These are phyloP conservation scores for Drosophila kanapiae DNA, from an alignment of 1,140 invertebrate genomes.

Conservation along the genomic window DNA sequence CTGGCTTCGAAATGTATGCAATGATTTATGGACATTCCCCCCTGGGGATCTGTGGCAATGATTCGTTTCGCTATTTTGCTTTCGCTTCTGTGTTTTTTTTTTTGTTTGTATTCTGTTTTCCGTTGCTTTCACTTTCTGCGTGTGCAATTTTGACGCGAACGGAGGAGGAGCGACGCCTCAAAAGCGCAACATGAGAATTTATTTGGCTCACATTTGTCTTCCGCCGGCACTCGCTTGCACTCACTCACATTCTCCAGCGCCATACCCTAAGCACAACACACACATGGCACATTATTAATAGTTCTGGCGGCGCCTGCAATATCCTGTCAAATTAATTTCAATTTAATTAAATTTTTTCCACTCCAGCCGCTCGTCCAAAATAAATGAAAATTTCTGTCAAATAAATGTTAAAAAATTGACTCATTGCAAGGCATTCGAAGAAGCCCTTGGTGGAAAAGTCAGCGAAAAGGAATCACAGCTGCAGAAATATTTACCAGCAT, in stretches of 20 bases:
- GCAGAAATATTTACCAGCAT: slow-evolving; percentile 80
- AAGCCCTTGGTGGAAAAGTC: slow-evolving; percentile 11
- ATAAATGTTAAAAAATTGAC: slow-evolving; percentile 84
- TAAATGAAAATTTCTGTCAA: slow-evolving; percentile 83
- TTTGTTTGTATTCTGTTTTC: slow-evolving; percentile 30
- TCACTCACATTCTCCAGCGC: slow-evolving; percentile 21
- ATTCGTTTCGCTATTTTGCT: slow-evolving; percentile 29
- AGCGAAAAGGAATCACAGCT: slow-evolving; percentile 72
- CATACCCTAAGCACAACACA: slow-evolving; percentile 5
- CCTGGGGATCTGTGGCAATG: slow-evolving; percentile 9
- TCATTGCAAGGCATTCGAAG: slow-evolving; percentile 66
- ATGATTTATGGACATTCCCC: slow-evolving; percentile 66
- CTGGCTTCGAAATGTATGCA: slow-evolving; percentile 61
- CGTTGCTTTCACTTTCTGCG: slow-evolving; percentile 23
- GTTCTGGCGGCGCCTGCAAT: slow-evolving; percentile 70
- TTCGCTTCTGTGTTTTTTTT: slow-evolving; percentile 24
- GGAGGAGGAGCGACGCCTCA: slow-evolving; percentile 41
- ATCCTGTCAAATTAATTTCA: slow-evolving; percentile 84
- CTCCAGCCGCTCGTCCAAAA: slow-evolving; percentile 21
- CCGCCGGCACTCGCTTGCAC: slow-evolving; percentile 49
- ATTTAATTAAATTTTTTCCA: slow-evolving; percentile 80
- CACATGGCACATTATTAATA: slow-evolving; percentile 77
- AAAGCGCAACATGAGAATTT: slow-evolving; percentile 82
- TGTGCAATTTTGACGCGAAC: slow-evolving; percentile 71
- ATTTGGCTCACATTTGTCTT: slow-evolving; percentile 81